phyloP scores from a whole-genome alignment of 1,140 invertebrate species.

The Leguminivora glycinivorella region DNA sequence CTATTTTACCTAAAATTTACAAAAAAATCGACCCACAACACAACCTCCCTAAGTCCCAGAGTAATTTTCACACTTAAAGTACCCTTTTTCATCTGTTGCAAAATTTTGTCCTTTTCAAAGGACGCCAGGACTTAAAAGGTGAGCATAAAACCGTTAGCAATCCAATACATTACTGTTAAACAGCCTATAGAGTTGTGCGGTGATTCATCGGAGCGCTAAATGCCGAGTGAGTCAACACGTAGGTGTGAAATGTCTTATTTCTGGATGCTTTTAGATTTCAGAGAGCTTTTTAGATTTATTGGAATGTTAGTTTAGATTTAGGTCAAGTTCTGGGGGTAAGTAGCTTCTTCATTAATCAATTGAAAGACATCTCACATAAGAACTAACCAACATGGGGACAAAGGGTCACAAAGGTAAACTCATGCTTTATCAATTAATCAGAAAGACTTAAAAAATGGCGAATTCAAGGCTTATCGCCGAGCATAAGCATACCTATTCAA shows the following conservation, averaged over 20 bases:
- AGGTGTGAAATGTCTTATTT: slow-evolving; percentile 26
- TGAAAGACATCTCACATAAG: background rate
- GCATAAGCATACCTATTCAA: no score
- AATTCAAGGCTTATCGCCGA: no score
- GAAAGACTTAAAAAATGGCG: no score
- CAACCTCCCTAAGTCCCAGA: no score
- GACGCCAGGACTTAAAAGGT: background rate
- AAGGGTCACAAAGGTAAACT: no score
- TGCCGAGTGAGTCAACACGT: slow-evolving; percentile 22
- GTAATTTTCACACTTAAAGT: no score
- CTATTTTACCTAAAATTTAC: no score
- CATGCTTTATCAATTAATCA: no score
- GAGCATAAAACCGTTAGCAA: background rate
- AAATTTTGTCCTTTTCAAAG: no score
- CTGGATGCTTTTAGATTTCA: background rate
- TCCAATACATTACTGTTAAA: background rate
- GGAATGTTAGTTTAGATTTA: background rate
- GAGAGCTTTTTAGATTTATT: background rate
- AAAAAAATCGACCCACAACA: no score
- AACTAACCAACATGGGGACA: no score
- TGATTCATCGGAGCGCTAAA: slow-evolving; percentile 11
- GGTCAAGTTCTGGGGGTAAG: background rate
- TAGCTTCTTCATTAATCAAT: background rate
- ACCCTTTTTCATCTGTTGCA: no score
- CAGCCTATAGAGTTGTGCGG: background rate